Evolutionary conservation across 2,797 vertebrate genomes (phyloP).

Genomic region (Threskiornis aethiopicus): DNA sequence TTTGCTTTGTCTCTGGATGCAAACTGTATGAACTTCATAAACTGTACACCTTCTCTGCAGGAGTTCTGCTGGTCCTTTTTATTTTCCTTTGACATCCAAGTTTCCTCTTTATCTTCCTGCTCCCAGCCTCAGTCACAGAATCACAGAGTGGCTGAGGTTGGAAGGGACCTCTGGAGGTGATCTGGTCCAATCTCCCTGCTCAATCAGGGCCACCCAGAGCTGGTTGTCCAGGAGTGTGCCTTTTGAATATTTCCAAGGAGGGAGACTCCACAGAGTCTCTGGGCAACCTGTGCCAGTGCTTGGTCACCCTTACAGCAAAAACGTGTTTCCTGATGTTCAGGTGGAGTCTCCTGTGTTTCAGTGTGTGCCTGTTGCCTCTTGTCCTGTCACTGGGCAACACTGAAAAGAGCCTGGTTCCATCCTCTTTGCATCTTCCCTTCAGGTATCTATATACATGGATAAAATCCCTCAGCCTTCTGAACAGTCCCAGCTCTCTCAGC

Average conservation of each 20-base stretch:
- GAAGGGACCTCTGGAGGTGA: not conserved
- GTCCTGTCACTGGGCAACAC: not conserved
- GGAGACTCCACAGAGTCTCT: not conserved
- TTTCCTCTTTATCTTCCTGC: not conserved
- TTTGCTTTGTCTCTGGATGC: not conserved
- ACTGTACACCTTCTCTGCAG: not conserved
- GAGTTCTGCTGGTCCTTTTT: not conserved
- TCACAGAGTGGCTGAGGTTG: not conserved
- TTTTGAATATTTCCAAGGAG: not conserved
- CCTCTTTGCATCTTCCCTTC: accelerated
- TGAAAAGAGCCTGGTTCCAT: accelerated
- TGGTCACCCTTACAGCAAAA: not conserved
- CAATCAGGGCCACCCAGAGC: accelerated
- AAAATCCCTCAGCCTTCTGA: not conserved
- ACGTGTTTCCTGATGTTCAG: not conserved
- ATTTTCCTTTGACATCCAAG: not conserved
- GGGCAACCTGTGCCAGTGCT: not conserved
- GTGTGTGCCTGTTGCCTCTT: accelerated
- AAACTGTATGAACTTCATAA: not conserved
- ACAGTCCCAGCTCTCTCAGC: not conserved
- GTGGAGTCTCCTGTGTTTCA: not conserved
- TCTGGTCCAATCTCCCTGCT: accelerated
- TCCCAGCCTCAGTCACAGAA: not conserved
- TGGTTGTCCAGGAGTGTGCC: accelerated
- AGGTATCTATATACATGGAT: accelerated